Conservation (phyloP, 2,888 invertebrate species). For the Scaptomyza flava region DNA sequence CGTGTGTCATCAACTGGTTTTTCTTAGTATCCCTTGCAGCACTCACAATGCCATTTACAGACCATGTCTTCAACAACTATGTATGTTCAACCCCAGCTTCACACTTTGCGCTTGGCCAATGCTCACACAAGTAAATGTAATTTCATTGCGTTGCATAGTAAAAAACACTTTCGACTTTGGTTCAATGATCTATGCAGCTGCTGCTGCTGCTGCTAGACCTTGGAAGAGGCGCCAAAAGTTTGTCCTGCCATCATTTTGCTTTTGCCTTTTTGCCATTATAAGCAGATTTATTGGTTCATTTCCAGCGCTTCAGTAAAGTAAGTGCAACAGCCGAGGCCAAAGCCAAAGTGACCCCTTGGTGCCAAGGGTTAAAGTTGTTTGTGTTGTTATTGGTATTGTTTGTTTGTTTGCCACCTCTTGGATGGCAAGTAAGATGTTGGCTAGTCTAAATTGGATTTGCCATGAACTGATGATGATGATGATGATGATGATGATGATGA, state of each 20-base stretch:
- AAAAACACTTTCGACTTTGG: constrained; percentile 45
- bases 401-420: constrained; percentile 14
- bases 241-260: constrained; percentile 56
- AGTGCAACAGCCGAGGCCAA: constrained; percentile 57
- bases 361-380: constrained; percentile 37
- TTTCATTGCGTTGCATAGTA: constrained; percentile 48
- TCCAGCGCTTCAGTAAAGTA: constrained; percentile 54
- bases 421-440: constrained; percentile 5
- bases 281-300: constrained; percentile 81
- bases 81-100: neutral
- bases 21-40: constrained; percentile 14
- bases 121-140: constrained; percentile 57
- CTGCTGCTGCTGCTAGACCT: neutral
- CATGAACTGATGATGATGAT: constrained; percentile 55
- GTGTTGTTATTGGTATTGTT: constrained; percentile 30
- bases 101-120: constrained; percentile 14
- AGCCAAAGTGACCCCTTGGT: constrained; percentile 36
- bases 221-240: constrained; percentile 65
- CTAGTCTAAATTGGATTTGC: constrained; percentile 68
- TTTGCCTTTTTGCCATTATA: constrained; percentile 70
- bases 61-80: constrained; percentile 2
- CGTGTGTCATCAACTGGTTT: too few relatives aligned
- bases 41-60: constrained; percentile 5
- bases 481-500: constrained; percentile 46
- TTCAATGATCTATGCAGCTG: constrained; percentile 59